Evolutionary conservation across 2,888 invertebrate genomes (phyloP).

Genomic region (Dynastes grantii): DNA sequence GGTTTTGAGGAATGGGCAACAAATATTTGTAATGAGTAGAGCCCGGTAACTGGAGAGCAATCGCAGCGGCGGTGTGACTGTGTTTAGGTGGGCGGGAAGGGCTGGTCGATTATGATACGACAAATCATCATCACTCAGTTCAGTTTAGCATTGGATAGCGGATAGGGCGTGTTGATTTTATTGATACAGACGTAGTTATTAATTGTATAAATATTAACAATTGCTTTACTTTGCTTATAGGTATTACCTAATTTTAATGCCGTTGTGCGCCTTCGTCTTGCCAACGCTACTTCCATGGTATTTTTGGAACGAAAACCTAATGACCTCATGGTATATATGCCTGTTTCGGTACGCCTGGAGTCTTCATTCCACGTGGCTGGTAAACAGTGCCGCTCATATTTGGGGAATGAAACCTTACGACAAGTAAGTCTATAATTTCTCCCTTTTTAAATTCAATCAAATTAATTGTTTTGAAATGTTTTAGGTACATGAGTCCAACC

Average conservation of each 20-base stretch:
- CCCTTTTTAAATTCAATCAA: not conserved
- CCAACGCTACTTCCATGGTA: conserved; percentile 87
- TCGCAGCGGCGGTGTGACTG: no score
- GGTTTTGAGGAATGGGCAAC: no score
- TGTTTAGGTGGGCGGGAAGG: no score
- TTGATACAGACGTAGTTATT: no score
- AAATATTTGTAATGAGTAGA: no score
- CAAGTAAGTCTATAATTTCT: conserved; percentile 72
- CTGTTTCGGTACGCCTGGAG: conserved; percentile 87
- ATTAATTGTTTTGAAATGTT: conserved; percentile 54
- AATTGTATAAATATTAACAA: no score
- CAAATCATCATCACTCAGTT: no score
- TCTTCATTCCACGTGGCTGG: conserved; percentile 93
- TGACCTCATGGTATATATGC: conserved; percentile 86
- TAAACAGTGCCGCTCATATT: conserved; percentile 95
- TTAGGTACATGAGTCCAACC: conserved; percentile 81
- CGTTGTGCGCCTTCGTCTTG: conserved; percentile 78
- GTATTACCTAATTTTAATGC: conserved; percentile 67
- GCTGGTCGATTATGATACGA: no score
- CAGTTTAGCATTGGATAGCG: no score
- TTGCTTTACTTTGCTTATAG: conserved; percentile 69
- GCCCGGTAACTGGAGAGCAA: no score
- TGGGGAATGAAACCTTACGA: conserved; percentile 95
- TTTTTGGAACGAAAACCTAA: conserved; percentile 86
- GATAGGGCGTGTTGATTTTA: no score